A percentile compares a stretch with the other conserved stretches of the same genome.
These are phyloP conservation scores for Phallusia fumigata DNA, from an alignment of 23 tunicate genomes.

Conservation along the genomic window DNA sequence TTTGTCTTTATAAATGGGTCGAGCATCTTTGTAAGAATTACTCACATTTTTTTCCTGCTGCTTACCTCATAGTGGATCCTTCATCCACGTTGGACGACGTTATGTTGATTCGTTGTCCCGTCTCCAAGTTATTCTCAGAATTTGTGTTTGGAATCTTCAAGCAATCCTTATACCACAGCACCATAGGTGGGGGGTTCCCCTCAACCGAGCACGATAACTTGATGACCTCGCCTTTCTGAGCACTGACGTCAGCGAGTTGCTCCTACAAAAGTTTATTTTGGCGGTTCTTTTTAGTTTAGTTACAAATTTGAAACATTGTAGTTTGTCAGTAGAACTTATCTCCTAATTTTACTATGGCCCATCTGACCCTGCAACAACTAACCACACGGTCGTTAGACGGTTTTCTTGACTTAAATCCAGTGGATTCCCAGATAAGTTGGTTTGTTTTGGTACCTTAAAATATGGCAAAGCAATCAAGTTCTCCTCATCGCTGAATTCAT, in stretches of 20 bases:
- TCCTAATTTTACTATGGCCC: too few relatives aligned
- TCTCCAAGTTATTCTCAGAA: background rate
- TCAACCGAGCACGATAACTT: background rate
- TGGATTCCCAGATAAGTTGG: too few relatives aligned
- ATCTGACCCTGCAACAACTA: too few relatives aligned
- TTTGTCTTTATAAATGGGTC: too few relatives aligned
- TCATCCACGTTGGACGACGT: background rate
- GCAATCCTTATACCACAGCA: background rate
- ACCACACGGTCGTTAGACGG: too few relatives aligned
- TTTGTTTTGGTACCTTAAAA: background rate
- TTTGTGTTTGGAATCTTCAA: background rate
- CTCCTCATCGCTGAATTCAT: slow-evolving; percentile 1
- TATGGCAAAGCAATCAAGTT: background rate
- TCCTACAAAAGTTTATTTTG: background rate
- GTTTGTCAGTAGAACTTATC: too few relatives aligned
- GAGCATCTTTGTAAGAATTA: too few relatives aligned
- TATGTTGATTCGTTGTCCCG: background rate
- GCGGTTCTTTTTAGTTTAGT: too few relatives aligned
- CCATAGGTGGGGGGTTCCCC: background rate
- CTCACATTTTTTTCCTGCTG: too few relatives aligned
- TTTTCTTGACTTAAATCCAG: too few relatives aligned
- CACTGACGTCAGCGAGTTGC: background rate
- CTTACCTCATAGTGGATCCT: background rate
- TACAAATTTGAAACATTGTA: too few relatives aligned
- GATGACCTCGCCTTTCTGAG: background rate